Evolutionary conservation across 1,140 invertebrate genomes (phyloP).

Genomic region (Drosophila nikananu): DNA sequence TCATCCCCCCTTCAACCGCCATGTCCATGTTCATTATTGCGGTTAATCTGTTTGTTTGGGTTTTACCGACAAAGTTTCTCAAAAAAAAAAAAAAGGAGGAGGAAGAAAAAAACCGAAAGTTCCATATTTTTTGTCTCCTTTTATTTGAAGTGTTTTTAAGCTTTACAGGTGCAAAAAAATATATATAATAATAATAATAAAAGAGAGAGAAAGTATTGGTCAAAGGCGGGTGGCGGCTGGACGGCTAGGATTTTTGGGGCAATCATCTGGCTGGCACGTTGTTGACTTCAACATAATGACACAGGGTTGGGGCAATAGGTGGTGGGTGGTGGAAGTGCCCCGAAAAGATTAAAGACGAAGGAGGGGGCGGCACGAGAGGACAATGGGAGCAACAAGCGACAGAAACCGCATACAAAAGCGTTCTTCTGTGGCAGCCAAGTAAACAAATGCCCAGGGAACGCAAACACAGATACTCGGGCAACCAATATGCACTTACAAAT

Average conservation of each 20-base stretch:
- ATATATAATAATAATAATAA: slow-evolving; percentile 24
- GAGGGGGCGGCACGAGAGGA: slow-evolving; percentile 14
- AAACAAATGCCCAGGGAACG: slow-evolving; percentile 60
- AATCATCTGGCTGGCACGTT: slow-evolving; percentile 74
- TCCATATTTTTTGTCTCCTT: slow-evolving; percentile 24
- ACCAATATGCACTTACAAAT: neutral
- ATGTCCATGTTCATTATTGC: slow-evolving; percentile 79
- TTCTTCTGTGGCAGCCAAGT: slow-evolving; percentile 43
- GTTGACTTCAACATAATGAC: slow-evolving; percentile 81
- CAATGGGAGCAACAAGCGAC: slow-evolving; percentile 30
- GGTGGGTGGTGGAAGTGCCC: slow-evolving; percentile 24
- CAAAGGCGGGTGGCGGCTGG: slow-evolving; percentile 2
- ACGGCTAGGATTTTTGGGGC: slow-evolving; percentile 27
- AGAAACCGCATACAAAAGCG: slow-evolving; percentile 27
- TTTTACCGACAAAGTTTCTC: slow-evolving; percentile 56
- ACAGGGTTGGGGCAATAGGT: neutral
- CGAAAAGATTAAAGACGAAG: slow-evolving; percentile 26
- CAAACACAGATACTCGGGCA: slow-evolving; percentile 16
- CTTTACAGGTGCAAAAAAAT: slow-evolving; percentile 72
- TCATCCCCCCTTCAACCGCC: slow-evolving; percentile 13
- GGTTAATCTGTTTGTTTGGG: slow-evolving; percentile 80
- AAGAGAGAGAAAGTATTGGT: slow-evolving; percentile 53
- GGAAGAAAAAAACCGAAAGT: slow-evolving; percentile 2
- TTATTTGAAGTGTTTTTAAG: slow-evolving; percentile 66
- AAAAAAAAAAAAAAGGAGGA: slow-evolving; percentile 31